A percentile compares a stretch with the other conserved stretches of the same genome.
Evolutionary conservation across 2,888 invertebrate species (phyloP).

Genomic region (Anaspis maculata): DNA sequence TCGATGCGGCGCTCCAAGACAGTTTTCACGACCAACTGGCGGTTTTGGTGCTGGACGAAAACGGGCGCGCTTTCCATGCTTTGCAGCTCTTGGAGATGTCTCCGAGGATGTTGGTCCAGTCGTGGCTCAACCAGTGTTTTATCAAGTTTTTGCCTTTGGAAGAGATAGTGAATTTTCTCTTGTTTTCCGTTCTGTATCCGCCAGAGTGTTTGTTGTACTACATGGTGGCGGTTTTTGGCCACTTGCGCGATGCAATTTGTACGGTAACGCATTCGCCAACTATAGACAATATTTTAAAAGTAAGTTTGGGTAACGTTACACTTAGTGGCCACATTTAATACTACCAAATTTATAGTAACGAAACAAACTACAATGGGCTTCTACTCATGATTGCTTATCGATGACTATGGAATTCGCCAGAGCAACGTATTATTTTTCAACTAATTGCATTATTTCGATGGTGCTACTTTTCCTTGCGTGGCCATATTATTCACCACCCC

Average conservation of each 20-base stretch:
- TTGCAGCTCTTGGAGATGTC: slow-evolving; percentile 5
- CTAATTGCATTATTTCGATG: neutral
- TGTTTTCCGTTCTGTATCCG: slow-evolving; percentile 18
- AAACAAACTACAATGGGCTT: no score
- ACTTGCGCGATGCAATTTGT: slow-evolving; percentile 16
- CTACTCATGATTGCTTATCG: no score
- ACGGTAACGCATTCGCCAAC: slow-evolving; percentile 9
- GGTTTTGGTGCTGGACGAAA: slow-evolving; percentile 20
- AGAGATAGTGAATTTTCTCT: slow-evolving; percentile 23
- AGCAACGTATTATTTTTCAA: neutral
- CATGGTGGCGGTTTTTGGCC: slow-evolving; percentile 18
- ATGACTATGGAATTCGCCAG: neutral
- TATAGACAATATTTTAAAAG: slow-evolving; percentile 14
- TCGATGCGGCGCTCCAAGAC: slow-evolving; percentile 10
- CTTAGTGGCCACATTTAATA: no score
- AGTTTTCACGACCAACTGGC: slow-evolving; percentile 20
- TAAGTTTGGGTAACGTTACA: no score
- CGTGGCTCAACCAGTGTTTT: slow-evolving; percentile 22
- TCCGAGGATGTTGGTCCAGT: slow-evolving; percentile 12
- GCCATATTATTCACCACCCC: no score
- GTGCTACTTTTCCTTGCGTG: no score
- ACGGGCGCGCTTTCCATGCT: slow-evolving; percentile 7
- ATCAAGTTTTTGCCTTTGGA: slow-evolving; percentile 20
- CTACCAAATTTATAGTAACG: no score
- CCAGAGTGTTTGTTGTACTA: slow-evolving; percentile 19